phyloP scores from a whole-genome alignment of 1,140 invertebrate genomes.

The Temnothorax nylanderi region DNA sequence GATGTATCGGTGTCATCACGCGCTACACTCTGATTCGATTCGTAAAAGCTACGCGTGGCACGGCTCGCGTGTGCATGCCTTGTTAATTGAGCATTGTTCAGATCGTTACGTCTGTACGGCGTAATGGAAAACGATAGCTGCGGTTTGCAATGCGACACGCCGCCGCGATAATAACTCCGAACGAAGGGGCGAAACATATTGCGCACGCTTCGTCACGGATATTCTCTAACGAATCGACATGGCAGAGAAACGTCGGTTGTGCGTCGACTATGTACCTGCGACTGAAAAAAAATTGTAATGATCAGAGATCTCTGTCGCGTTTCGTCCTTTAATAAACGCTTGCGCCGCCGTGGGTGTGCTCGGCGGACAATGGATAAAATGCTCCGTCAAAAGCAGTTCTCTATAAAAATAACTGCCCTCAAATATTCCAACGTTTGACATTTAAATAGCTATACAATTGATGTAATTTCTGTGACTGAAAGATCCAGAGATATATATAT shows the following conservation, averaged over 20 bases:
- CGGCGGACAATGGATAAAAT: background rate
- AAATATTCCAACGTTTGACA: background rate
- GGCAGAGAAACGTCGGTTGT: background rate
- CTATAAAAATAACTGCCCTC: background rate
- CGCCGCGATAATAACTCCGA: constrained; percentile 28
- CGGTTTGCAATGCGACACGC: constrained; percentile 46
- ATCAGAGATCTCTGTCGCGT: constrained; percentile 7
- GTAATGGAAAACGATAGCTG: constrained; percentile 51
- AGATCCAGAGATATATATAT: background rate
- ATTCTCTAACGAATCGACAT: constrained; percentile 39
- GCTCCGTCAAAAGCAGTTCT: background rate
- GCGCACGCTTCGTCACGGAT: constrained; percentile 14
- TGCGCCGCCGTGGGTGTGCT: background rate
- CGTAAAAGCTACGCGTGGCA: constrained; percentile 27
- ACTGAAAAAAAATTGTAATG: constrained; percentile 27
- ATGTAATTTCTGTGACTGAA: constrained; percentile 11
- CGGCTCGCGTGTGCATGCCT: constrained; percentile 18
- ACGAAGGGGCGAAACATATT: constrained; percentile 25
- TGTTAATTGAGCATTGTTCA: constrained; percentile 57
- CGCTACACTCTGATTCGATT: constrained; percentile 15
- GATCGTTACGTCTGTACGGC: constrained; percentile 42
- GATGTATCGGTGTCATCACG: constrained; percentile 34
- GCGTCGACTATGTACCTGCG: background rate
- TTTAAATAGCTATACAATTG: background rate
- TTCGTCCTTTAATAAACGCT: constrained; percentile 35